Conservation (phyloP, 2,797 vertebrate species). For the Rallus crepitans region DNA sequence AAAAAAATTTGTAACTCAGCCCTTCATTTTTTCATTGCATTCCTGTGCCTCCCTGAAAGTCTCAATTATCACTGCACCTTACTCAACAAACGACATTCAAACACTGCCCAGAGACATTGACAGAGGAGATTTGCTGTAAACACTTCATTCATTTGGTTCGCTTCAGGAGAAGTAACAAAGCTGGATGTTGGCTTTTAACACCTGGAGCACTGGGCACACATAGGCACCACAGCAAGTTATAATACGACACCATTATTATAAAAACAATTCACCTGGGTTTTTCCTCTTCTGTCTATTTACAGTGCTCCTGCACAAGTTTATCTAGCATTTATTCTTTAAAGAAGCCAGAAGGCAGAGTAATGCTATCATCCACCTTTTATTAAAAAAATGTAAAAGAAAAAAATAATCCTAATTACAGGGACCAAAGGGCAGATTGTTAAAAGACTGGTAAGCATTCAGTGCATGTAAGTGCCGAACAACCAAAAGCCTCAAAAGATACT, state of each 20-base stretch:
- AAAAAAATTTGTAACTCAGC: neutral
- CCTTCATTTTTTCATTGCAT: neutral
- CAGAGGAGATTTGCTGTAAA: neutral
- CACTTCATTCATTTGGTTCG: neutral
- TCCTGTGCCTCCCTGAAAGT: neutral
- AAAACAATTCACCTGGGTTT: neutral
- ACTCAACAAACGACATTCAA: neutral
- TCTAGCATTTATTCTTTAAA: neutral
- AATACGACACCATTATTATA: fast-evolving
- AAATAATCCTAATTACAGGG: neutral
- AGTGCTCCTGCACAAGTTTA: neutral
- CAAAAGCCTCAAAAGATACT: neutral
- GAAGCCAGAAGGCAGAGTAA: neutral
- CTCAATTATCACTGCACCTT: neutral
- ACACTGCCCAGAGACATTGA: neutral
- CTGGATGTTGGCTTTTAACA: neutral
- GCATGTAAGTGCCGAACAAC: neutral
- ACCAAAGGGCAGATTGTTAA: neutral
- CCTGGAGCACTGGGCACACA: neutral
- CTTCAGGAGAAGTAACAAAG: neutral
- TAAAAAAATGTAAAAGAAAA: neutral
- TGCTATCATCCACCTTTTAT: neutral
- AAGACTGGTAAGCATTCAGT: neutral
- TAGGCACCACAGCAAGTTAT: neutral
- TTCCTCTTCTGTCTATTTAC: neutral